Conservation (phyloP, 2,888 invertebrate species). For the Spodoptera littoralis region DNA sequence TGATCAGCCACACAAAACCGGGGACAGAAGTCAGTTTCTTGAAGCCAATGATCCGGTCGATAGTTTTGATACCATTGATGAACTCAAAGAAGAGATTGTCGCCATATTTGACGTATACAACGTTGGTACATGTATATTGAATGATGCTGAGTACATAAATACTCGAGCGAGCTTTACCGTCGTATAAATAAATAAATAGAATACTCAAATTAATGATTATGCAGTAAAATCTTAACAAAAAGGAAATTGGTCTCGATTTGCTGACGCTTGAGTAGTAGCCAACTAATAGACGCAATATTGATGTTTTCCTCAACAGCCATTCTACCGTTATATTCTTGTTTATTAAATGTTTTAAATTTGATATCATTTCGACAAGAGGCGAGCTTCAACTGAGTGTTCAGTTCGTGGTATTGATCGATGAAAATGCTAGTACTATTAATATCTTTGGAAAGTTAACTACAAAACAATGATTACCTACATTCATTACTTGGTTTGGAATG, state of each 20-base stretch:
- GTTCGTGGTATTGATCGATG: too few species aligned
- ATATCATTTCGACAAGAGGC: not conserved
- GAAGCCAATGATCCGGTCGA: slow-evolving; percentile 3
- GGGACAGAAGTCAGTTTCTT: not conserved
- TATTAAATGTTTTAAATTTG: not conserved
- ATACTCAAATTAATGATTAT: not conserved
- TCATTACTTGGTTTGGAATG: too few species aligned
- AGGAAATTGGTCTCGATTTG: not conserved
- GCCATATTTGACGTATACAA: not conserved
- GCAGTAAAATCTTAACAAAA: not conserved
- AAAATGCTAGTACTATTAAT: too few species aligned
- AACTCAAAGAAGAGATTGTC: not conserved
- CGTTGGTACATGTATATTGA: not conserved
- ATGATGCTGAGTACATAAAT: not conserved
- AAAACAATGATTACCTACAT: too few species aligned
- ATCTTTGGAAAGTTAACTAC: too few species aligned
- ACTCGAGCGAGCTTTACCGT: not conserved
- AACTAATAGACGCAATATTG: not conserved
- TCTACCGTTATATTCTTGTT: not conserved
- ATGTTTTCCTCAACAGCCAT: not conserved
- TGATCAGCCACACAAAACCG: not conserved
- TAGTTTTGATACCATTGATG: not conserved
- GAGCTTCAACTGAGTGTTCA: too few species aligned
- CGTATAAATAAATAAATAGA: not conserved
- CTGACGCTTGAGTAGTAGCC: not conserved